Conservation (phyloP, 2,797 vertebrate species). For the Urosaurus nigricauda region DNA sequence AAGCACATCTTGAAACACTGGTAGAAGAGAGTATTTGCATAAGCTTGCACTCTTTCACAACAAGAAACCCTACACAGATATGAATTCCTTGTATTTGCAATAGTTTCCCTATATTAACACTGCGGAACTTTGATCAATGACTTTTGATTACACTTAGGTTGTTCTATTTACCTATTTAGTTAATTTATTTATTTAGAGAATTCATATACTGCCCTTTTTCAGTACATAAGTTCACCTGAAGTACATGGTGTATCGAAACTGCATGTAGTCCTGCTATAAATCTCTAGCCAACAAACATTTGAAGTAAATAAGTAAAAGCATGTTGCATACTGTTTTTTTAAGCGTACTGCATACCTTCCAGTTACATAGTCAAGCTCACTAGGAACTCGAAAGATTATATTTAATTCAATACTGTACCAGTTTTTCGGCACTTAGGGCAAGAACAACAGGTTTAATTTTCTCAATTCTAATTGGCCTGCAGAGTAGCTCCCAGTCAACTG, state of each 20-base stretch:
- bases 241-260: not conserved
- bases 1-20: not conserved
- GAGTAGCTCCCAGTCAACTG: not conserved
- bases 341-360: slow-evolving; percentile 32
- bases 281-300: slow-evolving; percentile 34
- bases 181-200: not conserved
- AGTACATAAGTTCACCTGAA: not conserved
- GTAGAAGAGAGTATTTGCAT: not conserved
- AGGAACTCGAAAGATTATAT: slow-evolving; percentile 43
- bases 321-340: slow-evolving; percentile 24
- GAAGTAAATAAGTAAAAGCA: slow-evolving; percentile 49
- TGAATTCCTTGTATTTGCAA: not conserved
- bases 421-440: not conserved
- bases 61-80: not conserved
- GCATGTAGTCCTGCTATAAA: slow-evolving; percentile 6
- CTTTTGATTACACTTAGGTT: not conserved
- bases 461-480: slow-evolving; percentile 24
- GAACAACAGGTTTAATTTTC: not conserved
- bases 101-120: not conserved
- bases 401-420: slow-evolving; percentile 48
- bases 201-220: not conserved
- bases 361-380: slow-evolving; percentile 39
- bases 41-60: not conserved
- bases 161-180: not conserved
- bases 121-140: not conserved